A percentile compares a stretch with the other conserved stretches of the same genome.
These are phyloP conservation scores for Girardia tigrina DNA, from an alignment of 2,888 invertebrate species.

Conservation along the genomic window DNA sequence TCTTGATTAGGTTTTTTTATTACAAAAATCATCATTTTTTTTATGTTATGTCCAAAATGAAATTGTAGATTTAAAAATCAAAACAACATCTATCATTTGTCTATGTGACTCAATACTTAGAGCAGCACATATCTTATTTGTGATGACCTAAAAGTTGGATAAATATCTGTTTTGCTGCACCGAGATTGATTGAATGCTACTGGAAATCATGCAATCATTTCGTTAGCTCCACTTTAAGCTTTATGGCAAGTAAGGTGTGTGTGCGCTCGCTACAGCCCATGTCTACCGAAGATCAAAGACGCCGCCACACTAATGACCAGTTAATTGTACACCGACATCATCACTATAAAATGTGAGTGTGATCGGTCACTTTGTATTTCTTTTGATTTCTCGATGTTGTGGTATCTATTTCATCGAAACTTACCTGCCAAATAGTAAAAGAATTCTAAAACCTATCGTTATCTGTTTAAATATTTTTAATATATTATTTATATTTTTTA, in stretches of 20 bases:
- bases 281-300: conserved; percentile 10
- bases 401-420: conserved; percentile 23
- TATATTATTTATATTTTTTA: no score
- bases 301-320: conserved; percentile 10
- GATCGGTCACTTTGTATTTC: conserved; percentile 16
- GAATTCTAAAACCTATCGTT: conserved; percentile 16
- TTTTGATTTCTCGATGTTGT: conserved; percentile 23
- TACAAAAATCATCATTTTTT: no score
- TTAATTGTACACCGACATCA: conserved; percentile 13
- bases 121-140: conserved; percentile 23
- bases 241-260: neutral
- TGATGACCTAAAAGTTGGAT: conserved; percentile 8
- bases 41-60: neutral
- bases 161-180: conserved; percentile 3
- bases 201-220: conserved; percentile 1
- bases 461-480: no score
- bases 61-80: neutral
- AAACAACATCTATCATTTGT: conserved; percentile 9
- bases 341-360: conserved; percentile 8
- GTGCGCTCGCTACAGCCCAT: conserved; percentile 23
- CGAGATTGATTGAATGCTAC: conserved; percentile 7
- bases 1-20: neutral
- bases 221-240: conserved; percentile 23
- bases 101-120: conserved; percentile 16
- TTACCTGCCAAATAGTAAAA: neutral